Evolutionary conservation across 2,797 vertebrate genomes (phyloP), one percentile per base, ranked within the genome.

Genomic region (Pagetopsis macropterus): DNA sequence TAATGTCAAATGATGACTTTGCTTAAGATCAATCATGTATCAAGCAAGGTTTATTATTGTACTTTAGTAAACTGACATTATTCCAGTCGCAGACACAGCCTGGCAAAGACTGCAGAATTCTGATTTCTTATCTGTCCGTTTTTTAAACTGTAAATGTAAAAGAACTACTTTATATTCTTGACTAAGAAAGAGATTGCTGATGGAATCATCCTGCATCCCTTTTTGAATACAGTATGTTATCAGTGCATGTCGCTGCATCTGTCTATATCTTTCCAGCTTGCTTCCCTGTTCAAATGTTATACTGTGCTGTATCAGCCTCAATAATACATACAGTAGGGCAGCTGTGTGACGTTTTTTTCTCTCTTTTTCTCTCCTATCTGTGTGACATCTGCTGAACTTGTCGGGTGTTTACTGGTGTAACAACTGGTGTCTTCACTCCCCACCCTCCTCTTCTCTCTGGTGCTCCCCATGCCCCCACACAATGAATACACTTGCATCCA

Each of bases 401-500:
- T 92, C 62, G 85, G 86, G 84, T 92, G 85, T 91, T 92, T 91
- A 89, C 89, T 90, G 86, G 87, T 87, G 79, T 90, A 90, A 91
- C 88, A 88, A 92, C 91, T 89, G 89, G 89, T 80, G 87, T 88
- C 83, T 77, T 78, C 78, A 60, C 78, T 60, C 75, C 74, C 69
- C 62, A 11, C 55, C 63, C 69, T 68, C 75, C 76, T 71, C 80
- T 72, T 71, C 81, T 75, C 77, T 50, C 70, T 55, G 79, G 67
- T 75, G 78, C 86, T 82, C 73, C 81, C 84, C 52, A 51, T 84
- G 79, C 89, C 85, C 89, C 76, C 59, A 67, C 88, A 88, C 92
- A 87, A 93, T 90, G 92, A 94, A 93, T 89, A 89, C 89, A 90
- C 91, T 94, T 90, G 89, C 90, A 91, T 93, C 88, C 87, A 81